Percentiles rank a stretch among this genome's conserved stretches.
Evolutionary conservation across 1,140 invertebrate genomes (phyloP).

Genomic region (Nasonia longicornis): DNA sequence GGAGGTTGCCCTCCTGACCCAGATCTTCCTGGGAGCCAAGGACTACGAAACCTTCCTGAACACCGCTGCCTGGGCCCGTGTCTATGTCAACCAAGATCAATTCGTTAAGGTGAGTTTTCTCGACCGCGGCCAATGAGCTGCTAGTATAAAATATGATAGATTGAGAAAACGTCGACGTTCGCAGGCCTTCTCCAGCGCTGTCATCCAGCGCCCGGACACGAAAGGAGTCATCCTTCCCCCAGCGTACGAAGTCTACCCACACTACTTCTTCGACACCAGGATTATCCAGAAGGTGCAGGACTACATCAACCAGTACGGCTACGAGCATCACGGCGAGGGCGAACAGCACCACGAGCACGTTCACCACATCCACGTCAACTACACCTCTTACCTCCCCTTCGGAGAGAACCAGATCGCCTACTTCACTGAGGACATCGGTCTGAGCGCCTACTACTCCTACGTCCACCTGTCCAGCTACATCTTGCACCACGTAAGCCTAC

Average conservation of each 20-base stretch:
- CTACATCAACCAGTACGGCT: constrained; percentile 55
- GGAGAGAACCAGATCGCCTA: constrained; percentile 75
- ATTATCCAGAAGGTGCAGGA: constrained; percentile 67
- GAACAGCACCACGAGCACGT: constrained; percentile 48
- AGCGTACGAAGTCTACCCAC: constrained; percentile 69
- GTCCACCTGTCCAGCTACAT: constrained; percentile 73
- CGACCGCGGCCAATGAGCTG: neutral
- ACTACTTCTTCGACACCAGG: constrained; percentile 67
- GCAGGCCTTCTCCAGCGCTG: constrained; percentile 62
- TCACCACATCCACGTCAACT: constrained; percentile 68
- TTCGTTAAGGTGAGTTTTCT: constrained; percentile 58
- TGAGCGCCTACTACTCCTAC: constrained; percentile 80
- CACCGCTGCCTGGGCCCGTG: constrained; percentile 66
- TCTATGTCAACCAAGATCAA: constrained; percentile 65
- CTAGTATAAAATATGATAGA: neutral
- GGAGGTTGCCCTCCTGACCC: constrained; percentile 59
- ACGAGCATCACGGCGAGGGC: constrained; percentile 20
- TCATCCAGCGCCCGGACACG: constrained; percentile 64
- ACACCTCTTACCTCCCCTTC: constrained; percentile 68
- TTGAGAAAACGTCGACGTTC: neutral
- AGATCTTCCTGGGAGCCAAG: constrained; percentile 67
- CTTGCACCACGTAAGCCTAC: constrained; percentile 51
- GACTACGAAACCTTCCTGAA: constrained; percentile 63
- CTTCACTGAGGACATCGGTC: constrained; percentile 79
- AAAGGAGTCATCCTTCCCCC: constrained; percentile 66